These are phyloP conservation scores for Folsomia manolachei DNA, from an alignment of 2,888 invertebrate genomes.

Conservation along the genomic window DNA sequence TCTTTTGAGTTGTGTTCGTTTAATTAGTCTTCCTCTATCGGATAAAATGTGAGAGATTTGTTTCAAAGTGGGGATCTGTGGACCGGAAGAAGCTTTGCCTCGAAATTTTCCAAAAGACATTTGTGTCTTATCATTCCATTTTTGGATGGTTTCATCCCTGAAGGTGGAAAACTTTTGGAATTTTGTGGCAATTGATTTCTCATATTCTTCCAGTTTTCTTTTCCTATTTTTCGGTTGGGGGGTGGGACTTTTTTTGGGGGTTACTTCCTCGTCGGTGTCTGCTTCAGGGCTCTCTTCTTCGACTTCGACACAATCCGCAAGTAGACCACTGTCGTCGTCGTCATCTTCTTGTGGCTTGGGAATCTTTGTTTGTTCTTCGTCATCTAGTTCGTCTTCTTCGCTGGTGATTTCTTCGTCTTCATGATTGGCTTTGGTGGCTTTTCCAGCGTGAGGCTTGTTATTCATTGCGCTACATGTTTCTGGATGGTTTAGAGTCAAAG, in stretches of 20 bases:
- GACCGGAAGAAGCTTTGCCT: conserved; percentile 60
- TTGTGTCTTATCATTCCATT: conserved; percentile 93
- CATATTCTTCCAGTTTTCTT: conserved; percentile 62
- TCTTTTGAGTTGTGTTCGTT: conserved; percentile 74
- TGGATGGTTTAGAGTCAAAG: conserved; percentile 55
- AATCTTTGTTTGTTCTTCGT: background rate
- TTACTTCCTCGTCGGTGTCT: background rate
- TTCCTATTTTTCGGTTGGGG: conserved; percentile 25
- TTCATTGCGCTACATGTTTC: conserved; percentile 64
- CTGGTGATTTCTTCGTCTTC: conserved; percentile 37
- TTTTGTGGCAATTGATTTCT: conserved; percentile 59
- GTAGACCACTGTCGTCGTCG: background rate
- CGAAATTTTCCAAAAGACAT: conserved; percentile 66
- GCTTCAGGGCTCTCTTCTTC: background rate
- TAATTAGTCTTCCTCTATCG: conserved; percentile 72
- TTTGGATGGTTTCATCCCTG: conserved; percentile 78
- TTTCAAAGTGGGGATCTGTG: conserved; percentile 61
- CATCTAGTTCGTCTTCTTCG: conserved; percentile 33
- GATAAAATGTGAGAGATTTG: conserved; percentile 82
- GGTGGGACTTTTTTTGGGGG: background rate
- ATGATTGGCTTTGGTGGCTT: background rate
- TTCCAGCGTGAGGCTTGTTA: conserved; percentile 22
- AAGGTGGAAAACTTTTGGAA: conserved; percentile 66
- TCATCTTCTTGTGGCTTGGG: background rate
- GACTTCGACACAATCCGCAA: background rate